Percentiles rank a stretch among this genome's conserved stretches.
These are phyloP conservation scores for Apantesis nais DNA, from an alignment of 2,888 invertebrate genomes.

Conservation along the genomic window DNA sequence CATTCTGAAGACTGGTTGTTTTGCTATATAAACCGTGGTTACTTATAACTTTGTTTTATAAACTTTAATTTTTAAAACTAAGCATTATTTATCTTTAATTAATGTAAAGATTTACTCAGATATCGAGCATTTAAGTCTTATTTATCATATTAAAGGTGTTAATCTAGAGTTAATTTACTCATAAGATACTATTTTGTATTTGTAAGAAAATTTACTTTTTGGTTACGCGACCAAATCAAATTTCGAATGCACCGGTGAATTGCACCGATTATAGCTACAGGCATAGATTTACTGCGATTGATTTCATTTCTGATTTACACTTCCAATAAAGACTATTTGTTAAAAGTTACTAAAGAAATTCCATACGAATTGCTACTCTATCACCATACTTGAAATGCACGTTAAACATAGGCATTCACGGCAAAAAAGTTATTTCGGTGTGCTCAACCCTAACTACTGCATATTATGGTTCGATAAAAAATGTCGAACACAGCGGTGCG, in stretches of 20 bases:
- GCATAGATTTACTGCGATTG: background rate
- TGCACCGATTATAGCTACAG: background rate
- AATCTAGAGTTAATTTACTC: too few species aligned
- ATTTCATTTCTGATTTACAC: background rate
- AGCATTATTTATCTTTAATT: too few species aligned
- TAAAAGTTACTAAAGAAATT: background rate
- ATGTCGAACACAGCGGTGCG: conserved; percentile 24
- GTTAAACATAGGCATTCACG: too few species aligned
- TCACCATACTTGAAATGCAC: background rate
- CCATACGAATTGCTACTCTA: background rate
- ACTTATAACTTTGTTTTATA: background rate
- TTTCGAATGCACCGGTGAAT: background rate
- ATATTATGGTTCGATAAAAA: conserved; percentile 33
- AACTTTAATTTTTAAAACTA: too few species aligned
- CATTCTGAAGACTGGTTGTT: background rate
- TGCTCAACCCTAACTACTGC: conserved; percentile 27
- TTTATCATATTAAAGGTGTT: too few species aligned
- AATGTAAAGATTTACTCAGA: too few species aligned
- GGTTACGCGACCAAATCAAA: too few species aligned
- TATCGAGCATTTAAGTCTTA: too few species aligned
- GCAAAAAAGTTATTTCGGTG: conserved; percentile 10
- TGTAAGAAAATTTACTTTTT: too few species aligned
- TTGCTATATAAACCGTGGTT: background rate
- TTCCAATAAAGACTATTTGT: background rate
- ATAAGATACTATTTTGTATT: too few species aligned